Conservation (phyloP, 2,113 vertebrate species). For the Marmota flaviventris region DNA sequence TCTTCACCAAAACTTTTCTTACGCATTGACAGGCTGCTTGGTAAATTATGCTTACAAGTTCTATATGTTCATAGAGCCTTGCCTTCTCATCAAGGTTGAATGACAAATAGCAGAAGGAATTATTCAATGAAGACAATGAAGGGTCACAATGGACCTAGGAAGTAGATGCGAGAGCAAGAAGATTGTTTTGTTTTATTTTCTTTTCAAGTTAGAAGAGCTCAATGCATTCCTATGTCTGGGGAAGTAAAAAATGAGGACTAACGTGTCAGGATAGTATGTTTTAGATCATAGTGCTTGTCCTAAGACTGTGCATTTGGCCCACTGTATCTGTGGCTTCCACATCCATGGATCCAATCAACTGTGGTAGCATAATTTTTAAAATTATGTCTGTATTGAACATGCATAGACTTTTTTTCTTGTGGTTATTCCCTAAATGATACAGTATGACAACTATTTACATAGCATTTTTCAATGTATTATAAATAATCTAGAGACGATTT, state of each 20-base stretch:
- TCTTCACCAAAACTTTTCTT: constrained; percentile 11
- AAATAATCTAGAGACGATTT: background rate
- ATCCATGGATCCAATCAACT: background rate
- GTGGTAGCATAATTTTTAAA: background rate
- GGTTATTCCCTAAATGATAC: background rate
- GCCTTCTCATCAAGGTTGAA: background rate
- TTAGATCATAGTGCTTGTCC: background rate
- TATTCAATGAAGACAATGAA: background rate
- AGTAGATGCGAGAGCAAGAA: background rate
- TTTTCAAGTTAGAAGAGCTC: background rate
- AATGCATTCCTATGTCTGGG: background rate
- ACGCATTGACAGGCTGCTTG: background rate
- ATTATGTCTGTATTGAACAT: background rate
- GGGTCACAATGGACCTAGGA: background rate
- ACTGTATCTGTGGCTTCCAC: background rate
- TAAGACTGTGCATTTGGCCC: background rate
- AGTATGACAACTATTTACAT: background rate
- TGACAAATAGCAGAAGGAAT: background rate
- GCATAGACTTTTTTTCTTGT: background rate
- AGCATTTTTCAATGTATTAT: background rate
- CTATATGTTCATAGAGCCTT: background rate
- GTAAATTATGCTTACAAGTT: background rate
- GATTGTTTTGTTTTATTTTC: background rate
- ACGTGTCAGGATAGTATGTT: background rate
- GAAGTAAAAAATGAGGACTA: constrained; percentile 5